phyloP scores from a whole-genome alignment of 1,140 invertebrate species.

The Hormaphis cornu region DNA sequence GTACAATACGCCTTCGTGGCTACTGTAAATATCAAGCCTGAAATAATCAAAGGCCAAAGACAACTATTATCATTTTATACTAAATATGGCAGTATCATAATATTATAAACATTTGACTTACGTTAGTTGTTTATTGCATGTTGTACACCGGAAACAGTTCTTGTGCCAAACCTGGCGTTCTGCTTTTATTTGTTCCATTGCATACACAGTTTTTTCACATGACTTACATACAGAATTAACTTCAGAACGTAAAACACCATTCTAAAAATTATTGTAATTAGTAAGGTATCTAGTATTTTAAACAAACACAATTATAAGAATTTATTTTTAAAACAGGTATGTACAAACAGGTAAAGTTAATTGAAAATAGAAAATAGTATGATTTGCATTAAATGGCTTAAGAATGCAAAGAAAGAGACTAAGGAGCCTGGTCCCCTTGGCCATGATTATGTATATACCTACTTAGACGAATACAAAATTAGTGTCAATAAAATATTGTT shows the following conservation, averaged over 20 bases:
- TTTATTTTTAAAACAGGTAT: too few species aligned
- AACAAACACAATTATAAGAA: background rate
- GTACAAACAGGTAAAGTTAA: too few species aligned
- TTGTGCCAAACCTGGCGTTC: constrained; percentile 81
- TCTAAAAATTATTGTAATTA: constrained; percentile 31
- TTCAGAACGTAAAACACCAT: constrained; percentile 45
- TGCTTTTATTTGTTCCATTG: constrained; percentile 87
- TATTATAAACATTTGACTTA: constrained; percentile 45
- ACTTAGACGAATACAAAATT: too few species aligned
- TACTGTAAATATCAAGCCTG: constrained; percentile 81
- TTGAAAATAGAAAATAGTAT: too few species aligned
- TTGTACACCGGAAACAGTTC: constrained; percentile 79
- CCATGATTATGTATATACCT: too few species aligned
- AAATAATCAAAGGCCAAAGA: constrained; percentile 39
- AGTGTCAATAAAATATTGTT: too few species aligned
- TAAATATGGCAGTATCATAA: background rate
- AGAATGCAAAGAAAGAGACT: too few species aligned
- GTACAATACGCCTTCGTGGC: constrained; percentile 76
- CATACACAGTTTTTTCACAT: constrained; percentile 81
- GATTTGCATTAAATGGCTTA: too few species aligned
- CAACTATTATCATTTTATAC: background rate
- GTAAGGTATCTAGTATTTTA: background rate
- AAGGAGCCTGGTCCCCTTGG: too few species aligned
- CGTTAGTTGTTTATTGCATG: constrained; percentile 82
- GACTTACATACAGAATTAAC: constrained; percentile 57